Base-by-base conservation (phyloP, 2,797 vertebrate species). In the Aulostomus chinensis region DNA sequence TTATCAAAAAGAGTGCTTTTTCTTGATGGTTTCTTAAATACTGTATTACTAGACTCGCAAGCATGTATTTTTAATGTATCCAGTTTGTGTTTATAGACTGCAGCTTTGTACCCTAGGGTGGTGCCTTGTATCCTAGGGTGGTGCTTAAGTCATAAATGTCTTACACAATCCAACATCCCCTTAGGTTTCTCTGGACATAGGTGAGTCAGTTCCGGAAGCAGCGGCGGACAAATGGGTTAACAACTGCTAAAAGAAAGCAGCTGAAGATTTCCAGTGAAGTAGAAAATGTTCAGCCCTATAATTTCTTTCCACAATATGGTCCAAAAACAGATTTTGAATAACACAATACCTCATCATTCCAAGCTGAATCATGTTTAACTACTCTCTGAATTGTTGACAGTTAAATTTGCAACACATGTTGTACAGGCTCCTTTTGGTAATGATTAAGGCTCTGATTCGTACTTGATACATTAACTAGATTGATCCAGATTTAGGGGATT, bases 101-200 rank as follows among this genome's bases (percentile, higher is more conserved):
- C n/a, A n/a, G n/a, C n/a, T n/a, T n/a, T n/a, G n/a, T n/a, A n/a
- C n/a, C n/a, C n/a, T n/a, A n/a, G n/a, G n/a, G n/a, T n/a, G n/a
- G n/a, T n/a, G n/a, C n/a, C n/a, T n/a, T n/a, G n/a, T n/a, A n/a
- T n/a, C n/a, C n/a, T n/a, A n/a, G n/a, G n/a, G n/a, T n/a, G n/a
- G n/a, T 77, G 62, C 59, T 75, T 63, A 38, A 52, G 40, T 49
- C 34, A 22, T 40, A 28, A 53, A 51, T 50, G 26, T 7, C 29
- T 73, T 76, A 18, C 59, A 58, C 63, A 76, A 78, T 37, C 50
- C 16, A n/a, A n/a, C n/a, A n/a, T n/a, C n/a, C n/a, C n/a, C n/a
- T n/a, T 2, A 5, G 20, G 16, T 25, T 29, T 39, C 26, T 40
- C 3, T 22, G 30, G 53, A n/a, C 21, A 9, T 1, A 4, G 10